phyloP scores from a whole-genome alignment of 2,888 invertebrate species.

The Sepiola atlantica region DNA sequence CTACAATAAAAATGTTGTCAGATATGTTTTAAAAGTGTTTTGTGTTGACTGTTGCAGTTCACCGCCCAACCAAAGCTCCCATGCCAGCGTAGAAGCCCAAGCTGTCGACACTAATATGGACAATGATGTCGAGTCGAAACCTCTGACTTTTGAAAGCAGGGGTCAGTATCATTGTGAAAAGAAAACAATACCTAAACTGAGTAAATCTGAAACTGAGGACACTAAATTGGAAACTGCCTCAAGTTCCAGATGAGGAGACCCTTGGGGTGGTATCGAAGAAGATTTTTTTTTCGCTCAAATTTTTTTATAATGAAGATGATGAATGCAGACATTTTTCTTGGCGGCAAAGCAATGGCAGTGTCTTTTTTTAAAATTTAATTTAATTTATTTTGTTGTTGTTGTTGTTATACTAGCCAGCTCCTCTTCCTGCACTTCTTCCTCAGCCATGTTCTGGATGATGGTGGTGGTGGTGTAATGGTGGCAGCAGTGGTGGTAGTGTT shows the following conservation, averaged over 20 bases:
- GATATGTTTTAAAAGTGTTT: background rate
- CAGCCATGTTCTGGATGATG: conserved; percentile 32
- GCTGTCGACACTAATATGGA: conserved; percentile 38
- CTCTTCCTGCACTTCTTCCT: conserved; percentile 32
- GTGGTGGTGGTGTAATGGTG: background rate
- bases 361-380: background rate
- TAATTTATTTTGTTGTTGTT: too few species aligned
- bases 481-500: background rate
- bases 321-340: background rate
- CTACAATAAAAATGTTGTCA: background rate
- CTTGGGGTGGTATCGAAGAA: background rate
- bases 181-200: conserved; percentile 17
- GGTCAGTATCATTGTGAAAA: background rate
- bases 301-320: background rate
- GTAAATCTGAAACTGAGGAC: conserved; percentile 2
- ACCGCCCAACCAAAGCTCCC: conserved; percentile 40
- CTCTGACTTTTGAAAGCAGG: background rate
- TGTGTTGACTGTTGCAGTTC: conserved; percentile 22
- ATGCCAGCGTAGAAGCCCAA: conserved; percentile 39
- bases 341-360: conserved; percentile 13
- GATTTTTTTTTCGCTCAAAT: background rate
- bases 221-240: background rate
- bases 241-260: background rate
- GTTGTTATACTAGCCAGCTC: background rate
- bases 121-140: background rate